Evolutionary conservation across 2,888 invertebrate species (phyloP).

Genomic region (Nephrotoma appendiculata): DNA sequence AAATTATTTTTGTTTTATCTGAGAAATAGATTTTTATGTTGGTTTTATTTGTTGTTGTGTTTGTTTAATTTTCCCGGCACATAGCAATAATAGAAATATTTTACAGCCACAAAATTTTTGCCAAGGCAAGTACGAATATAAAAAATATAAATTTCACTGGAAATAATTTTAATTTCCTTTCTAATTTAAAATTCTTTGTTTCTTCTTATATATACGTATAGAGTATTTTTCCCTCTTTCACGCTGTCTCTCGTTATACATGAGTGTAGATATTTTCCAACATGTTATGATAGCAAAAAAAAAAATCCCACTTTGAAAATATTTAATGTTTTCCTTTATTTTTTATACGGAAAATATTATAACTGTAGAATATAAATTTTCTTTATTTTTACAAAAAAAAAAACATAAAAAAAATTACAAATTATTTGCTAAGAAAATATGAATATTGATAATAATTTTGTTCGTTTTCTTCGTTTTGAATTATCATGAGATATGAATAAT

Average conservation of each 20-base stretch:
- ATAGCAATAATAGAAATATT: background rate
- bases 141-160: background rate
- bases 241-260: background rate
- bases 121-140: background rate
- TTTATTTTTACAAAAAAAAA: background rate
- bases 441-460: background rate
- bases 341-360: background rate
- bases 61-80: background rate
- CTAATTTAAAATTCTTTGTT: background rate
- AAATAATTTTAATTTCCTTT: background rate
- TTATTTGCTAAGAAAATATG: background rate
- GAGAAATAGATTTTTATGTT: background rate
- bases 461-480: background rate
- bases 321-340: background rate
- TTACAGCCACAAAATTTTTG: background rate
- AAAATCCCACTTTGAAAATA: background rate
- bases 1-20: background rate
- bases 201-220: background rate
- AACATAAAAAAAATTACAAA: background rate
- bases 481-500: background rate
- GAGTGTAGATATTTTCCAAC: background rate
- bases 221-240: background rate
- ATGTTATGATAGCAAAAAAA: background rate
- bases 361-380: background rate
- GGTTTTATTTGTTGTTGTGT: background rate